phyloP scores from a whole-genome alignment of 92 coral and sea anemone genomes.

The Palythoa caribaeorum region DNA sequence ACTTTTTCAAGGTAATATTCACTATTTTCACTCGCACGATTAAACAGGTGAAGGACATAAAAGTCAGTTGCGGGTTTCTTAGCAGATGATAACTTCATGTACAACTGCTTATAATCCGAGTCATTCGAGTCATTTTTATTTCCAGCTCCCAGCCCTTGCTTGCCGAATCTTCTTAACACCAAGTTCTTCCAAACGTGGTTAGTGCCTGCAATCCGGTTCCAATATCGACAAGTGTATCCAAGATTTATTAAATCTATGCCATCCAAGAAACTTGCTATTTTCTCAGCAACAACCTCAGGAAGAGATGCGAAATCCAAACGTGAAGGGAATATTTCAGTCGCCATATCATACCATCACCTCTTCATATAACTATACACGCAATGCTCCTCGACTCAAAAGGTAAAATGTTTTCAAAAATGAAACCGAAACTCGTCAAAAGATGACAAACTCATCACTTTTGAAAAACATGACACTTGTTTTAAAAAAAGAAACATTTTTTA shows the following conservation, averaged over 20 bases:
- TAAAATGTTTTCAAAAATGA: too few species aligned
- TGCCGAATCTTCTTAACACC: slow-evolving; percentile 71
- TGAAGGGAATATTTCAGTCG: neutral
- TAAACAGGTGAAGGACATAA: slow-evolving; percentile 56
- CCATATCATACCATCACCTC: neutral
- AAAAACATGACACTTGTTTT: too few species aligned
- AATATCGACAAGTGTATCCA: slow-evolving; percentile 74
- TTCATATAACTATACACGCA: too few species aligned
- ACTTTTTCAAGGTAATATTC: slow-evolving; percentile 64
- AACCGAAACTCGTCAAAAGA: too few species aligned
- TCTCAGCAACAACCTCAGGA: slow-evolving; percentile 71
- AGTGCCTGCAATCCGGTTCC: slow-evolving; percentile 60
- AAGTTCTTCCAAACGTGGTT: slow-evolving; percentile 70
- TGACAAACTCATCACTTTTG: too few species aligned
- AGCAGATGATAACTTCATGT: slow-evolving; percentile 64
- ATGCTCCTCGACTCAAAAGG: too few species aligned
- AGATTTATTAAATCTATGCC: slow-evolving; percentile 76
- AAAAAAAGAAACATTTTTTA: too few species aligned
- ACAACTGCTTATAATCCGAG: slow-evolving; percentile 60
- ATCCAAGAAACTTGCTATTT: slow-evolving; percentile 66
- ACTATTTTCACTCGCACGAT: neutral
- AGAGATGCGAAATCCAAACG: slow-evolving; percentile 24
- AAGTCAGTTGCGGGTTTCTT: slow-evolving; percentile 65
- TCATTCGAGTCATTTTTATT: neutral
- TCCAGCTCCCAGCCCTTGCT: neutral